Evolutionary conservation across 2,113 vertebrate species (phyloP), one percentile per base, ranked within the genome.

Genomic region (Trachemys scripta): DNA sequence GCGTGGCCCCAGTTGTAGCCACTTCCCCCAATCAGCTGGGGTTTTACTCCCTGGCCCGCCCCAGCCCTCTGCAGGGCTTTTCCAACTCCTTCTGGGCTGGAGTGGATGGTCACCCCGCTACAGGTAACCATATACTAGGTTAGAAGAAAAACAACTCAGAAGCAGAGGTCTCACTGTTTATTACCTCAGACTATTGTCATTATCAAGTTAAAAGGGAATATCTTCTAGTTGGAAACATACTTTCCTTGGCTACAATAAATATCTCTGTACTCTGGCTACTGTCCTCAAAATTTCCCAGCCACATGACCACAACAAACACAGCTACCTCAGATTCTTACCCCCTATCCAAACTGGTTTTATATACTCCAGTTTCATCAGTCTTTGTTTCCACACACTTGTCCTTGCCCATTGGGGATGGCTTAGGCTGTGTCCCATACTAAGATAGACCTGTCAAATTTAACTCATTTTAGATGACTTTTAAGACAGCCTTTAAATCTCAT

Each of bases 231-330:
- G 50, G 38, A 95, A 59, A 4, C 31, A 47, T 93, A 25, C 88
- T n/a, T 92, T 94, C 76, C 38, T 17, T 93, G 85, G 20, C 78
- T 90, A 1, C 85, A 57, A 57, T 80, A 93, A 94, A 92, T 93
- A 88, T 82, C 75, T 94, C 42, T 59, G 90, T 42, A 90, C n/a
- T 89, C 10, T 51, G 72, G 83, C 72, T 95, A 81, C 85, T 97
- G 38, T 49, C 94, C 78, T 91, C 87, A 92, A 49, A 45, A 14
- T 84, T 89, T 94, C 31, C 45, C 90, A 93, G 90, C 80, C 35
- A 69, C 80, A 29, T 62, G 59, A 5, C 51, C 0, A 0, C 54
- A 86, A 92, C 86, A 85, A 92, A 76, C 0, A 0, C 4, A 7
- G 54, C 84, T 89, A 80, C 47, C 13, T 88, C 59, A 89, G 82